A percentile compares a stretch with the other conserved stretches of the same genome.
These are phyloP conservation scores for Martes martes DNA, from an alignment of 2,113 vertebrate species.

Conservation along the genomic window DNA sequence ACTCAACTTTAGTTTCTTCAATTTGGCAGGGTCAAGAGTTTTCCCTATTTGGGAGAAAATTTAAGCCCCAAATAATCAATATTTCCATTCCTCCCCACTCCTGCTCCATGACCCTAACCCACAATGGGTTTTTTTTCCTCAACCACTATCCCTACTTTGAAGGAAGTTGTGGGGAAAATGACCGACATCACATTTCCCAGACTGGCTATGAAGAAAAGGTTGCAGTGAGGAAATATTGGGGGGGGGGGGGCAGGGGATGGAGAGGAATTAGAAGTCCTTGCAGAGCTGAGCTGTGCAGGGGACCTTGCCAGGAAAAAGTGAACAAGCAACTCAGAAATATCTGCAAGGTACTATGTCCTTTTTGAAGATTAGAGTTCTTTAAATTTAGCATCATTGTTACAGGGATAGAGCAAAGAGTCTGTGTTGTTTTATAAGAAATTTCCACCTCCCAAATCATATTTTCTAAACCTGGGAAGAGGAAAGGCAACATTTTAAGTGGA, in stretches of 20 bases:
- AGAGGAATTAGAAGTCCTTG: background rate
- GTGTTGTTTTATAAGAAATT: conserved; percentile 38
- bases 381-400: background rate
- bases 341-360: background rate
- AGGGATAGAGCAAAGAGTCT: conserved; percentile 3
- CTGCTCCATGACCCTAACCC: background rate
- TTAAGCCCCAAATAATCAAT: background rate
- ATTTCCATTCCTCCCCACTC: background rate
- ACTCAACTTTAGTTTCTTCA: background rate
- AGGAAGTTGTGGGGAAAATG: background rate
- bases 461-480: conserved; percentile 18
- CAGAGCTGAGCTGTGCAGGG: background rate
- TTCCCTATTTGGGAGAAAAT: background rate
- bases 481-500: background rate
- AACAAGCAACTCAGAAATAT: conserved; percentile 20
- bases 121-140: background rate
- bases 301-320: background rate
- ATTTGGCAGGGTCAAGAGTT: fast-evolving
- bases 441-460: conserved; percentile 16
- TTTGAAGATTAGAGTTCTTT: conserved; percentile 21
- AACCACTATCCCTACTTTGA: background rate
- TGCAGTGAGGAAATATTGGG: background rate
- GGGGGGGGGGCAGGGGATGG: fast-evolving
- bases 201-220: background rate
- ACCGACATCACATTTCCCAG: background rate